Evolutionary conservation across 2,888 invertebrate species (phyloP), one percentile per base, ranked within the genome.

Genomic region (Tipula unca): DNA sequence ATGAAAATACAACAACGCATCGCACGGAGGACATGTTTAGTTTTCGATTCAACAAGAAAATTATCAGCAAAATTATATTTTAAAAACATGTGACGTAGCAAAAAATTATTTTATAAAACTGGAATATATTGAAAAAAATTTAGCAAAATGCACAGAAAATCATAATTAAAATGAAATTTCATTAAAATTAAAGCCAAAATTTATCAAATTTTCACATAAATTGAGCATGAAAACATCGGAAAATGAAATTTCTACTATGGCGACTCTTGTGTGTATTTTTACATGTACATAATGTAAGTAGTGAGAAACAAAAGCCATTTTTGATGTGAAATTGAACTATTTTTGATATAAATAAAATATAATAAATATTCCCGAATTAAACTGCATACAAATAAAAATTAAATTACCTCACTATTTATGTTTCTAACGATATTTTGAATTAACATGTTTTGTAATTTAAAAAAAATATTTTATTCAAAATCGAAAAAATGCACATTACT

Each of bases 71-170:
- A 25, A 25, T 69, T 25, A 69, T 69, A n/a, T 48, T 48, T 69
- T 69, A 69, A 69, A 69, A 69, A 69, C 69, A 69, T 69, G 69
- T 69, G 69, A 69, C 69, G 69, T 69, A 69, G 69, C 69, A 69
- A 69, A 69, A 69, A 69, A 69, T 69, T 69, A 69, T 10, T 1
- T 2, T 20, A 25, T 69, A 3, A n/a, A 14, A n/a, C n/a, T n/a
- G n/a, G n/a, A 10, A 13, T 25, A 69, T 69, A 25, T 69, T 69
- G 25, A 10, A 10, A n/a, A 69, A 69, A 69, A n/a, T 10, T 20
- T 69, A 10, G 25, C 69, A 25, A 25, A 69, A 25, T 25, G 25
- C 8, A 69, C 69, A 10, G 8, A 20, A 69, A 69, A 69, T 14
- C 8, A 13, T 69, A 69, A 25, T 69, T 25, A 3, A 69, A 25